Evolutionary conservation across 2,797 vertebrate species (phyloP).

Genomic region (Amazona ochrocephala): DNA sequence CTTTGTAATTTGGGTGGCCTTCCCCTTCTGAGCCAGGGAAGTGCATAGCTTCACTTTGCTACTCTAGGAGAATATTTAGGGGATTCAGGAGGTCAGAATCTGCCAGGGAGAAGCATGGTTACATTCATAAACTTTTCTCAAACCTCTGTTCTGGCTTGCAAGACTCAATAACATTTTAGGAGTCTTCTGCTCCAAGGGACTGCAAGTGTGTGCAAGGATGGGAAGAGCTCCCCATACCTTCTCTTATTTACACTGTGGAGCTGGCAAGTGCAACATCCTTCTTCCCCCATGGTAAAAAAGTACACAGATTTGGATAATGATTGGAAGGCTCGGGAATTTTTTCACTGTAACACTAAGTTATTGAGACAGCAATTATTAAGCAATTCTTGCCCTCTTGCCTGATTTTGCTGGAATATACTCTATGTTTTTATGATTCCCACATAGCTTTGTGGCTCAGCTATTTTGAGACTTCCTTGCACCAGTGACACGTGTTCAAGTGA

Average conservation of each 20-base stretch:
- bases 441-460: neutral
- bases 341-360: neutral
- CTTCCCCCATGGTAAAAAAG: fast-evolving
- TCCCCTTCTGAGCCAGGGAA: neutral
- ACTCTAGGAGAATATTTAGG: neutral
- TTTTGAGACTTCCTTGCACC: neutral
- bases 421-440: neutral
- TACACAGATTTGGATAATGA: neutral
- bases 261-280: neutral
- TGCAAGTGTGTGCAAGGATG: neutral
- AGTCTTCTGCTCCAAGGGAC: neutral
- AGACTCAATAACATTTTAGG: neutral
- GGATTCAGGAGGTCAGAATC: neutral
- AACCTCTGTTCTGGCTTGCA: neutral
- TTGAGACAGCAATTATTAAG: neutral
- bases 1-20: neutral
- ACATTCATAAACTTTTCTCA: neutral
- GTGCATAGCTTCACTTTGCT: neutral
- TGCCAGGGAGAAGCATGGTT: neutral
- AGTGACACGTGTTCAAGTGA: neutral
- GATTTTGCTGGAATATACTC: neutral
- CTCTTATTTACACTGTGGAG: neutral
- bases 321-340: neutral
- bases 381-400: slow-evolving; percentile 16
- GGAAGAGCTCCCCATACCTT: neutral